Base-by-base conservation (phyloP, 2,888 invertebrate species). In the Hanleya hanleyi region DNA sequence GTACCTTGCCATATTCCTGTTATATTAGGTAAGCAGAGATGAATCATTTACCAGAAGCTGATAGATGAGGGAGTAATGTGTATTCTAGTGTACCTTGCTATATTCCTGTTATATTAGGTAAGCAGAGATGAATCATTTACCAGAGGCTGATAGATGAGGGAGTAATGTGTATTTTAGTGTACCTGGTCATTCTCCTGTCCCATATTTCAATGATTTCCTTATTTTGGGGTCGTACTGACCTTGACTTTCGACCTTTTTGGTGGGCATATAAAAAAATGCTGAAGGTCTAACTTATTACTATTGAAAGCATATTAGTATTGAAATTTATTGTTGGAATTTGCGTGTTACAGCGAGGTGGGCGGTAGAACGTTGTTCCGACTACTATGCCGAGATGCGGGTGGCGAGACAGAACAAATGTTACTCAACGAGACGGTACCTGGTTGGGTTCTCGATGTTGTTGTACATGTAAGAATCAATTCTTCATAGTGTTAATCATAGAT, bases 1-100 rank as follows among this genome's bases (percentile, higher is more conserved):
- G 96, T 99, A 70, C 98, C 99, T 22, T 93, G 94, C 71, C 98
- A 99, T 89, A 99, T 98, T 12, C 99, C 99, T 0, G 94, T 99
- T 77, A 98, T 99, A 86, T 96, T 99, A 95, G 95, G 95, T 95
- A 91, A 69, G n/a, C 35, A 1, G 64, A 64, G n/a, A 4, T 65
- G 36, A 65, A 65, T 49, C 9, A 32, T 22, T 35, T 72, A 32
- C 47, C 67, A 68, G 68, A 72, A 49, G 65, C 61, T 29, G 81
- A 79, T 18, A 77, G 67, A 50, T 74, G n/a, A n/a, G n/a, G 80
- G 7, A 92, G 92, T 70, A 93, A 93, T 85, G 91, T 91, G 66
- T 96, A 95, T 91, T 98, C 98, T 90, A 94, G 94, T 88, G 96
- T 99, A n/a, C n/a, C 99, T 22, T 93, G 94, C 71, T 98, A 99